phyloP scores from a whole-genome alignment of 2,888 invertebrate species.

The Yponomeuta plumbellus region DNA sequence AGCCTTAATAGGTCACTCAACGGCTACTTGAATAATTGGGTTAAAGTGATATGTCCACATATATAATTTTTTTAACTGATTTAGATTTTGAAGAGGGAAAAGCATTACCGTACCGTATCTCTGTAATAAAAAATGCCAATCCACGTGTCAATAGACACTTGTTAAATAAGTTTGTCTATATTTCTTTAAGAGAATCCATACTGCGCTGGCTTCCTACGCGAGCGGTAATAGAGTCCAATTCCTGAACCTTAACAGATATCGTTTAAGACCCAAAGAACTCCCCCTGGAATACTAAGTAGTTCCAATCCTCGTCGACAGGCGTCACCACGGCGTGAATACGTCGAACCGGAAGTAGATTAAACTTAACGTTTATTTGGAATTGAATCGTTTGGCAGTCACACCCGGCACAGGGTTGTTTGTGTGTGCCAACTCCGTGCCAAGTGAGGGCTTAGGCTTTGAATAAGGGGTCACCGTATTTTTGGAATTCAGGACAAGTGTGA shows the following conservation, averaged over 20 bases:
- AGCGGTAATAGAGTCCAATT: no score
- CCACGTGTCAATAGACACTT: no score
- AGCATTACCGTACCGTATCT: no score
- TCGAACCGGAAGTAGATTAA: conserved; percentile 10
- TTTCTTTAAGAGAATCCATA: no score
- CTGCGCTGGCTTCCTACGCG: no score
- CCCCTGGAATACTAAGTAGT: conserved; percentile 19
- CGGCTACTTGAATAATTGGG: no score
- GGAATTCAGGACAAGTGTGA: neutral
- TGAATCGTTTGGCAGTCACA: neutral
- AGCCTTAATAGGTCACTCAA: neutral
- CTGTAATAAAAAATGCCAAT: no score
- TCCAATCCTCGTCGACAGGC: neutral
- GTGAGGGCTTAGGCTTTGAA: conserved; percentile 1
- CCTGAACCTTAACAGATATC: no score
- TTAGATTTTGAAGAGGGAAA: no score
- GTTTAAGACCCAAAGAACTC: neutral
- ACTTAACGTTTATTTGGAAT: conserved; percentile 13
- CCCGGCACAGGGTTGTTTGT: conserved; percentile 2
- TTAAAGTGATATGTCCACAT: no score
- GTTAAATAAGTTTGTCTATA: no score
- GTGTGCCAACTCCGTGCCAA: neutral
- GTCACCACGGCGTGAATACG: neutral
- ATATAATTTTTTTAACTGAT: no score
- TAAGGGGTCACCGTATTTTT: neutral